Conservation (phyloP, 1,140 invertebrate genomes). For the Neuroterus valhalla region DNA sequence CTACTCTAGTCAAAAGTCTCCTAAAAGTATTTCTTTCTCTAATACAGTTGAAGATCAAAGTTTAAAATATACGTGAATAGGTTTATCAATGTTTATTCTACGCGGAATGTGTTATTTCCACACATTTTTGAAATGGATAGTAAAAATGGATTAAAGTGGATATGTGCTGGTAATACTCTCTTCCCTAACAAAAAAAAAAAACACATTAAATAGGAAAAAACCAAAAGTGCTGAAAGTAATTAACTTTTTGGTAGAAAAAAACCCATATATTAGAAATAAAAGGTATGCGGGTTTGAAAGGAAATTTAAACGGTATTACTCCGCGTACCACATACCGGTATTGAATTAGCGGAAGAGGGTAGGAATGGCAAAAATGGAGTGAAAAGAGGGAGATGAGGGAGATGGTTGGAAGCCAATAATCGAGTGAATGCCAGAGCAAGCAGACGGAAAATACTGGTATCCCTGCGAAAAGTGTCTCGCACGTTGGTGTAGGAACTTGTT, state of each 20-base stretch:
- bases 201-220: too few species aligned
- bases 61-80: too few species aligned
- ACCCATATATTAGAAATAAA: background rate
- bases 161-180: too few species aligned
- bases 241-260: constrained; percentile 1
- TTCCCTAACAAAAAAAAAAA: too few species aligned
- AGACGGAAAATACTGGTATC: constrained; percentile 25
- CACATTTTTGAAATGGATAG: too few species aligned
- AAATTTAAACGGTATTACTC: background rate
- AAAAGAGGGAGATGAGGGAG: background rate
- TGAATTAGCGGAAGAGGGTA: constrained; percentile 21
- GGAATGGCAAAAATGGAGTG: background rate
- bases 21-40: too few species aligned
- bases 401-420: constrained; percentile 25
- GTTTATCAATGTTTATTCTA: too few species aligned
- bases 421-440: constrained; percentile 22
- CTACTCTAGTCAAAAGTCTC: too few species aligned
- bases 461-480: constrained; percentile 31
- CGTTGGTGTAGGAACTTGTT: constrained; percentile 35
- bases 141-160: too few species aligned
- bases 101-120: too few species aligned
- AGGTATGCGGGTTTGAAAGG: background rate
- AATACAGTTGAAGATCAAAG: too few species aligned
- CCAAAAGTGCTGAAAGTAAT: background rate
- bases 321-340: background rate